phyloP scores from a whole-genome alignment of 1,140 invertebrate species.

The Zaprionus vittiger region DNA sequence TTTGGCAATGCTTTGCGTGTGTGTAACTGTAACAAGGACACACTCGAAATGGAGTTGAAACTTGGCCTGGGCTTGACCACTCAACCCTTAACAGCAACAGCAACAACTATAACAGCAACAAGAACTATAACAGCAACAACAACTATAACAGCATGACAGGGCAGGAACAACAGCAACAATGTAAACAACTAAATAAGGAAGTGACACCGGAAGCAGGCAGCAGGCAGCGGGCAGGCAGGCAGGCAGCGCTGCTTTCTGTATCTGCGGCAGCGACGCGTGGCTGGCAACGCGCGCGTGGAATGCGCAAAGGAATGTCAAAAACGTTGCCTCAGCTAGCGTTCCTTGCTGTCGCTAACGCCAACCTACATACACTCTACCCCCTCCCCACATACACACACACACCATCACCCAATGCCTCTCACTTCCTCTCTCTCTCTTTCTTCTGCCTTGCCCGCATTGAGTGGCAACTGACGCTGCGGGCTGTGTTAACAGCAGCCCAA shows the following conservation, averaged over 20 bases:
- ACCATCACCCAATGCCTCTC: not conserved
- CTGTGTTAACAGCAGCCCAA: conserved; percentile 40
- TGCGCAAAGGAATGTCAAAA: conserved; percentile 71
- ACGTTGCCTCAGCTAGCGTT: conserved; percentile 13
- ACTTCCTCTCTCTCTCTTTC: not conserved
- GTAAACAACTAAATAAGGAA: conserved; percentile 81
- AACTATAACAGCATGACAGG: conserved; percentile 14
- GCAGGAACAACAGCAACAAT: conserved; percentile 41
- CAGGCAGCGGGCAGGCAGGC: not conserved
- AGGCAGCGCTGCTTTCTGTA: conserved; percentile 34
- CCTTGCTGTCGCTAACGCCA: not conserved
- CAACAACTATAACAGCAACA: conserved; percentile 45
- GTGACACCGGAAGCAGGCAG: conserved; percentile 71
- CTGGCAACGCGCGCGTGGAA: conserved; percentile 49
- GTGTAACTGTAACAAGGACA: conserved; percentile 57
- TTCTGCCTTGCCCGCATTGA: conserved; percentile 22
- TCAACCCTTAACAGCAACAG: conserved; percentile 38
- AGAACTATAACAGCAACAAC: conserved; percentile 45
- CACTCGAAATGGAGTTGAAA: not conserved
- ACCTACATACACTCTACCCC: not conserved
- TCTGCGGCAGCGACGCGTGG: conserved; percentile 47
- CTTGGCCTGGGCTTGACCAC: conserved; percentile 13
- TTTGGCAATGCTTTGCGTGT: not conserved
- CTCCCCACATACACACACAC: not conserved
- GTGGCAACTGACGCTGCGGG: conserved; percentile 38